phyloP scores from a whole-genome alignment of 2,113 vertebrate genomes.

The Alligator mississippiensis region DNA sequence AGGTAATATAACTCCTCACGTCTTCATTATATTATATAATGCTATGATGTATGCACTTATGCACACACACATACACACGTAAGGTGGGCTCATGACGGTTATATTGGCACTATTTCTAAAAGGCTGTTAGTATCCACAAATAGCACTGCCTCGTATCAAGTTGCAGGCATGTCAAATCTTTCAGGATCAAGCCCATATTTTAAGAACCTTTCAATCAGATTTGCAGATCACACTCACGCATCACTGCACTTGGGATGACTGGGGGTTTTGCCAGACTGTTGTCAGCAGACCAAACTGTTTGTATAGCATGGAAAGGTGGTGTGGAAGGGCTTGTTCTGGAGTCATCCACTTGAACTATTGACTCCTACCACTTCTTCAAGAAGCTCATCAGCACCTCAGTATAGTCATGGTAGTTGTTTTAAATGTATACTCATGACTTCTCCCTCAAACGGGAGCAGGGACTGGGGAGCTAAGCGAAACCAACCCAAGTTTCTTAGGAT shows the following conservation, averaged over 20 bases:
- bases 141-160: neutral
- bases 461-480: neutral
- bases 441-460: neutral
- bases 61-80: neutral
- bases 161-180: neutral
- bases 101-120: too few species aligned
- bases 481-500: conserved; percentile 20
- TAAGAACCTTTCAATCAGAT: neutral
- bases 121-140: neutral
- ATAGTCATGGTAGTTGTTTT: neutral
- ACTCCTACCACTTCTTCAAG: neutral
- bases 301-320: neutral
- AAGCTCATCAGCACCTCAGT: neutral
- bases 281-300: neutral
- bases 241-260: neutral
- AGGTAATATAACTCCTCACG: conserved; percentile 64
- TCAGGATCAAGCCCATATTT: neutral
- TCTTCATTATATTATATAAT: conserved; percentile 28
- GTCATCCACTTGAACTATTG: neutral
- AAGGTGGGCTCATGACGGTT: neutral
- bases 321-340: neutral
- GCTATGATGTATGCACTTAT: neutral
- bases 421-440: neutral
- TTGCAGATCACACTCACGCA: neutral
- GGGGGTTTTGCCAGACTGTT: neutral